Base-by-base conservation (phyloP, 2,797 vertebrate species). In the Sebastes kiyomatsui region DNA sequence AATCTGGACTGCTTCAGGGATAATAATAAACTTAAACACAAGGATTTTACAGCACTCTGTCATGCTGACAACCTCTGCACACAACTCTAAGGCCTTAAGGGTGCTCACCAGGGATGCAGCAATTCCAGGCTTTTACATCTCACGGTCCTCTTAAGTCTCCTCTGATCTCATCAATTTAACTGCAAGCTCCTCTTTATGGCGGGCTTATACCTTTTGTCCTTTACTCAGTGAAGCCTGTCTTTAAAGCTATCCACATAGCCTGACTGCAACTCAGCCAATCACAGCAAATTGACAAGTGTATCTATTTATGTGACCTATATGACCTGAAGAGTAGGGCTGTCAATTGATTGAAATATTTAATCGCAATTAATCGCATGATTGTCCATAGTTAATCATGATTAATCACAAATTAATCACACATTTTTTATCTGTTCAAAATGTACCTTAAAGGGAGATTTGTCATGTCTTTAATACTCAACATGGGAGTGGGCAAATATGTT, bases 121-220 rank as follows among this genome's bases (percentile, higher is more conserved):
- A 62, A 65, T 64, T 83, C 60, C 38, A 80, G 73, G 66, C 83
- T 82, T 82, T 84, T 85, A 86, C 79, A 88, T 85, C 84, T 73
- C 82, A 49, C 59, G 83, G 84, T 86, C 81, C 87, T 88, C 67
- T 54, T 62, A 91, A 89, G 79, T 90, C 89, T 88, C 85, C 87
- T 84, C 81, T 91, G 89, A 94, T 90, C 85, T 83, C 84, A 87
- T 84, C 73, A 92, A 91, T 92, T 91, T 88, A 81, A 88, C 72
- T 67, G 69, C 74, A 75, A 81, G 71, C 77, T 83, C 56, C 60
- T 84, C 77, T 86, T 87, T 79, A 91, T 86, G 56, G 75, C 75
- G 12, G 78, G 65, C 83, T 92, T 88, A 87, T 73, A 88, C 66
- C 75, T 79, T 85, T 82, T 75, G 82, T 91, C 84, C 87, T 90